Evolutionary conservation across 2,888 invertebrate species (phyloP).

Genomic region (Diarsia mendica): DNA sequence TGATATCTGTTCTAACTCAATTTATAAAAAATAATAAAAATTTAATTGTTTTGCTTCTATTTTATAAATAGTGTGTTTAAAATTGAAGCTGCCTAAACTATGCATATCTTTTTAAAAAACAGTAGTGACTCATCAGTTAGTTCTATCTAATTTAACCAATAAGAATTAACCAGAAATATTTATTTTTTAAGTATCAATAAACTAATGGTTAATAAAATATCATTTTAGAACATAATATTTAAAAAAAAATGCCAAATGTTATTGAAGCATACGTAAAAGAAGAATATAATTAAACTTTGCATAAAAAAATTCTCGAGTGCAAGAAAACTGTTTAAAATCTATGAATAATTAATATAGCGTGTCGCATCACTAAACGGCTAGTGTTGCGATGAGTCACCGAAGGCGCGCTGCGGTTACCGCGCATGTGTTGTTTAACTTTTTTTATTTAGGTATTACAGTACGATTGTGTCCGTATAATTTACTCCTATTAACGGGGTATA

Average conservation of each 20-base stretch:
- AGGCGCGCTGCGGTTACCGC: slow-evolving; percentile 67
- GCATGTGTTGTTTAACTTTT: slow-evolving; percentile 67
- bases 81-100: background rate
- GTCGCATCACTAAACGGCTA: slow-evolving; percentile 66
- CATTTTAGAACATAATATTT: background rate
- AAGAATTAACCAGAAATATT: too few species aligned
- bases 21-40: too few species aligned
- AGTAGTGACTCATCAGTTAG: background rate
- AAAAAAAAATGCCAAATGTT: background rate
- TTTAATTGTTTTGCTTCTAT: too few species aligned
- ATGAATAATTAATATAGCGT: slow-evolving; percentile 62
- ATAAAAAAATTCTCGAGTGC: too few species aligned
- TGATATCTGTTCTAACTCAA: too few species aligned
- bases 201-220: background rate
- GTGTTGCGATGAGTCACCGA: slow-evolving; percentile 76
- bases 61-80: background rate
- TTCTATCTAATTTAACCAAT: background rate
- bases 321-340: slow-evolving; percentile 1
- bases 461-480: slow-evolving; percentile 61
- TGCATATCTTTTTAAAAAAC: background rate
- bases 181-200: background rate
- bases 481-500: slow-evolving; percentile 53
- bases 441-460: slow-evolving; percentile 59
- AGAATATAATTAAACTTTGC: background rate
- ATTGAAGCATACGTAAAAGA: background rate